Conservation (phyloP, 2,888 invertebrate species). For the Sthenelais limicola region DNA sequence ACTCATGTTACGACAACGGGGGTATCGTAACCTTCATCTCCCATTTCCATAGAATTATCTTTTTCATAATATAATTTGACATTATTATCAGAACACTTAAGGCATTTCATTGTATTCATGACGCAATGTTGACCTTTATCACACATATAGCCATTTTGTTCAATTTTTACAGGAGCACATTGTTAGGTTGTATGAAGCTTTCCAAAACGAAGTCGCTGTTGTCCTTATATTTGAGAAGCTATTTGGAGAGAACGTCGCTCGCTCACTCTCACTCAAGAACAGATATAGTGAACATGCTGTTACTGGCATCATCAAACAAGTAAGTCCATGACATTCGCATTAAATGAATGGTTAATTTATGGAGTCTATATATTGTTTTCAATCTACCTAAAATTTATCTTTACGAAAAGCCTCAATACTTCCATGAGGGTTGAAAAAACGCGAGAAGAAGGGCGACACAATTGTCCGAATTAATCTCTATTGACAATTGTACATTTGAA, state of each 20-base stretch:
- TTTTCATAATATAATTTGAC: background rate
- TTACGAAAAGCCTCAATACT: background rate
- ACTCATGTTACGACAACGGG: too few species aligned
- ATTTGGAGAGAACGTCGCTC: constrained; percentile 92
- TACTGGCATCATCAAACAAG: constrained; percentile 87
- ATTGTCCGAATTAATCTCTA: too few species aligned
- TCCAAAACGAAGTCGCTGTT: constrained; percentile 72
- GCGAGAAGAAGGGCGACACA: too few species aligned
- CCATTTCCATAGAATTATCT: background rate
- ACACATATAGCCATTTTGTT: too few species aligned
- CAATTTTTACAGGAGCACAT: constrained; percentile 90
- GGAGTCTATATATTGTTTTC: too few species aligned
- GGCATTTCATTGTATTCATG: too few species aligned
- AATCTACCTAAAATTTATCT: background rate
- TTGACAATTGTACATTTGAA: too few species aligned
- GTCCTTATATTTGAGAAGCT: constrained; percentile 74
- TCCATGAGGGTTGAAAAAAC: too few species aligned
- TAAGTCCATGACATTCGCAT: constrained; percentile 53
- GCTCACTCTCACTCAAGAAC: constrained; percentile 89
- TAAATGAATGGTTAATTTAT: background rate
- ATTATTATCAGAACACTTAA: too few species aligned
- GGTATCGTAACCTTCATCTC: background rate
- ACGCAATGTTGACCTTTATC: too few species aligned
- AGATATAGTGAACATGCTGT: constrained; percentile 95
- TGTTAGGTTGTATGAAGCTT: constrained; percentile 75